Base-by-base conservation (phyloP, 2,888 invertebrate genomes). In the Heliconius charithonia region DNA sequence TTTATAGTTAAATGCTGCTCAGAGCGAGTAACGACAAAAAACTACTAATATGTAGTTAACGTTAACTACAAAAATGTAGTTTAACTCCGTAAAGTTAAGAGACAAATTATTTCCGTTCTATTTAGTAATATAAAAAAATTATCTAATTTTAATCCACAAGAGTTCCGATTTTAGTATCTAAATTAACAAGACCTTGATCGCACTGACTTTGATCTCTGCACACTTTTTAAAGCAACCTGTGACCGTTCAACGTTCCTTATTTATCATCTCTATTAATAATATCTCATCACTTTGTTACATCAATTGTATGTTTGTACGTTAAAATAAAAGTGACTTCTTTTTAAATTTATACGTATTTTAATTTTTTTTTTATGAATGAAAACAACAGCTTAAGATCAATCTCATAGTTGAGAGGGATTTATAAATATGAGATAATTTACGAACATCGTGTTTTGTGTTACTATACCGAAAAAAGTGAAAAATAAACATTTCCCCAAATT, bases 191-290 rank as follows among this genome's bases (percentile, higher is more conserved):
- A 51, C 77, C 79, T 77, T 81, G 79, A 75, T 27, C 56, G 56
- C 25, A 63, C 72, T 56, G 75, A 72, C 81, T 81, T 81, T 81
- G 81, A 81, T 81, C 81, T 81, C 70, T 6, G 27, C 62, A 37
- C 27, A 73, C n/a, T 73, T 80, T 77, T 73, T 76, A 77, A 69
- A 79, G 69, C 76, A 76, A 79, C 72, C 65, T 77, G 73, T 41
- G 29, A 76, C 73, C 73, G 70, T 80, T 66, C 77, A 80, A 78
- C 51, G 76, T 76, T 77, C 67, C 41, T 71, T 72, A 77, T 78
- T 78, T 78, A 79, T 76, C 75, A 72, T 66, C 1, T 56, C 56
- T 72, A 56, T 56, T 72, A 56, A 67, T 67, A 67, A n/a, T 51
- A 51, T 72, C 29, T 56, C 32, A 59, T 51, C 16, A 72, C n/a